These are phyloP conservation scores for Drosophila watanabei DNA, from an alignment of 1,140 invertebrate species.

Conservation along the genomic window DNA sequence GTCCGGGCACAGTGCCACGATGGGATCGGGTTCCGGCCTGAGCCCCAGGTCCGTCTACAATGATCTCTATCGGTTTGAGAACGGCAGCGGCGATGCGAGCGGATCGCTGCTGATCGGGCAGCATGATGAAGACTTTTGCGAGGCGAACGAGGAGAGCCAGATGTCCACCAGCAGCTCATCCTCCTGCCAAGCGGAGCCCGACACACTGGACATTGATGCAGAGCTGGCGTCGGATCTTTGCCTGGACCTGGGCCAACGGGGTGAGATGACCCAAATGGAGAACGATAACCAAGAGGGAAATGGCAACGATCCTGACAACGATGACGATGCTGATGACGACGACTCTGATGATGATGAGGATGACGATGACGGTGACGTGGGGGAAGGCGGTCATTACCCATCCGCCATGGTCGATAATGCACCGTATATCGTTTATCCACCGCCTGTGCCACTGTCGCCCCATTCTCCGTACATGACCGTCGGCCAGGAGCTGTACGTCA, in stretches of 20 bases:
- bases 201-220: background rate
- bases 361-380: background rate
- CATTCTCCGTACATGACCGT: conserved; percentile 31
- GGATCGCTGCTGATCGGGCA: conserved; percentile 42
- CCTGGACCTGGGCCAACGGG: background rate
- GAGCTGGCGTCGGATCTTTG: background rate
- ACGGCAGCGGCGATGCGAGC: conserved; percentile 63
- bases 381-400: background rate
- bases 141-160: conserved; percentile 2
- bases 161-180: conserved; percentile 10
- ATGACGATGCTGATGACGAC: background rate
- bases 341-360: background rate
- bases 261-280: background rate
- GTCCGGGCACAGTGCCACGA: background rate
- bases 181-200: conserved; percentile 4
- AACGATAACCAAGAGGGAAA: background rate
- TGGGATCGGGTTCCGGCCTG: background rate
- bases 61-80: conserved; percentile 55
- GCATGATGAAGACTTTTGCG: conserved; percentile 20
- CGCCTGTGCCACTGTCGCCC: background rate
- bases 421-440: conserved; percentile 16
- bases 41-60: conserved; percentile 11
- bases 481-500: conserved; percentile 46
- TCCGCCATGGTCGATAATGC: background rate
- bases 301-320: background rate